Evolutionary conservation across 1,140 invertebrate species (phyloP).

Genomic region (Pantala flavescens): DNA sequence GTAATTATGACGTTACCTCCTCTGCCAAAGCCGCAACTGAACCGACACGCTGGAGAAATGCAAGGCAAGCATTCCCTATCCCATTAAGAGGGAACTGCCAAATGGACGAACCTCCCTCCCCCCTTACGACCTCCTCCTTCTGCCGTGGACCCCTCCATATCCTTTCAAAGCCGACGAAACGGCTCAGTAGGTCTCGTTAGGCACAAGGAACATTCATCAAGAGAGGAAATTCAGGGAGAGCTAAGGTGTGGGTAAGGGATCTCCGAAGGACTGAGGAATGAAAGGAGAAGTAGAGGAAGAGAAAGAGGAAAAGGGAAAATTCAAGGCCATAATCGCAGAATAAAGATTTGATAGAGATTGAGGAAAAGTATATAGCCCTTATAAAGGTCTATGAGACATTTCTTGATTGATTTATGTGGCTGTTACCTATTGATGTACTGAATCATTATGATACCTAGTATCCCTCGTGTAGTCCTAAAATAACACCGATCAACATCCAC

Average conservation of each 20-base stretch:
- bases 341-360: too few species aligned
- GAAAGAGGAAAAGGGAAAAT: neutral
- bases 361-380: too few species aligned
- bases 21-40: slow-evolving; percentile 3
- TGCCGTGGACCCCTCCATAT: neutral
- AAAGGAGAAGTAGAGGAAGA: neutral
- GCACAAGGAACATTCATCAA: slow-evolving; percentile 4
- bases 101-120: slow-evolving; percentile 1
- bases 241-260: neutral
- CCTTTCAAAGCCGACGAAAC: slow-evolving; percentile 2
- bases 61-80: neutral
- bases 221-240: neutral
- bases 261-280: neutral
- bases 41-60: neutral
- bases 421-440: too few species aligned
- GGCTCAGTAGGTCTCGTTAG: slow-evolving; percentile 7
- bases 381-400: too few species aligned
- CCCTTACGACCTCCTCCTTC: neutral
- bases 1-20: slow-evolving; percentile 5
- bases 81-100: slow-evolving; percentile 3
- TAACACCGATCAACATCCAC: too few species aligned
- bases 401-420: too few species aligned
- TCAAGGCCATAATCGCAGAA: too few species aligned
- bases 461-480: too few species aligned
- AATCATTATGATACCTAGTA: too few species aligned